Conservation (phyloP, 35 echinoderm and acorn worm species). For the Chiridota heheva region DNA sequence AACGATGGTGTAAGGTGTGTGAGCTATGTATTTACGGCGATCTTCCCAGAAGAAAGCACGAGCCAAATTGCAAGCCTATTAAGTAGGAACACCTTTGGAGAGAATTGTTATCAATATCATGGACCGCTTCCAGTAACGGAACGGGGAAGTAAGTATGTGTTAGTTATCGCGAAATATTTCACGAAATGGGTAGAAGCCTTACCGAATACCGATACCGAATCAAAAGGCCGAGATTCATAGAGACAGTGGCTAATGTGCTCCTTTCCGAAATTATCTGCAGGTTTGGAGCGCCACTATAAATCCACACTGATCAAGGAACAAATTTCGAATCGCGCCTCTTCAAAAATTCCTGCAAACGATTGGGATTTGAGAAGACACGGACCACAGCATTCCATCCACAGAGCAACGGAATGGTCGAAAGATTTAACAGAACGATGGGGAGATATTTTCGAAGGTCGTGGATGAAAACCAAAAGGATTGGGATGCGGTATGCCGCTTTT, state of each 20-base stretch:
- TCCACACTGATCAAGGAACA: slow-evolving; percentile 59
- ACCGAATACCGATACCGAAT: slow-evolving; percentile 29
- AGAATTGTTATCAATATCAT: slow-evolving; percentile 72
- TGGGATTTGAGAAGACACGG: slow-evolving; percentile 45
- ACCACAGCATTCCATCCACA: slow-evolving; percentile 57
- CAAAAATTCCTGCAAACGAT: slow-evolving; percentile 29
- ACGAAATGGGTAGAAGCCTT: slow-evolving; percentile 65
- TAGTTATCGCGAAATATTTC: slow-evolving; percentile 38
- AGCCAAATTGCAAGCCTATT: slow-evolving; percentile 45
- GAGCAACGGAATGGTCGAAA: slow-evolving; percentile 57
- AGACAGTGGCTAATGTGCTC: slow-evolving; percentile 17
- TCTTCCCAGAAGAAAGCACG: not conserved
- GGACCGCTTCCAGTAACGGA: slow-evolving; percentile 50
- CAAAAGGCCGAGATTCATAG: slow-evolving; percentile 44
- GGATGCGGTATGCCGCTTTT: slow-evolving; percentile 39
- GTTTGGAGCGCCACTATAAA: slow-evolving; percentile 35
- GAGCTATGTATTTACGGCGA: slow-evolving; percentile 31
- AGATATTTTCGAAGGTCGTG: slow-evolving; percentile 57
- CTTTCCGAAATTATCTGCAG: not conserved
- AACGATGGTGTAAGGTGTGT: slow-evolving; percentile 34
- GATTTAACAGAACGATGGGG: slow-evolving; percentile 27
- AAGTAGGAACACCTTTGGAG: slow-evolving; percentile 54
- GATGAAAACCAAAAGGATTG: slow-evolving; percentile 47
- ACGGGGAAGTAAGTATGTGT: slow-evolving; percentile 46
- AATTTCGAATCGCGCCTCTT: slow-evolving; percentile 61